These are phyloP conservation scores for Apostichopus californicus DNA, from an alignment of 35 echinoderm and acorn worm genomes.

Conservation along the genomic window DNA sequence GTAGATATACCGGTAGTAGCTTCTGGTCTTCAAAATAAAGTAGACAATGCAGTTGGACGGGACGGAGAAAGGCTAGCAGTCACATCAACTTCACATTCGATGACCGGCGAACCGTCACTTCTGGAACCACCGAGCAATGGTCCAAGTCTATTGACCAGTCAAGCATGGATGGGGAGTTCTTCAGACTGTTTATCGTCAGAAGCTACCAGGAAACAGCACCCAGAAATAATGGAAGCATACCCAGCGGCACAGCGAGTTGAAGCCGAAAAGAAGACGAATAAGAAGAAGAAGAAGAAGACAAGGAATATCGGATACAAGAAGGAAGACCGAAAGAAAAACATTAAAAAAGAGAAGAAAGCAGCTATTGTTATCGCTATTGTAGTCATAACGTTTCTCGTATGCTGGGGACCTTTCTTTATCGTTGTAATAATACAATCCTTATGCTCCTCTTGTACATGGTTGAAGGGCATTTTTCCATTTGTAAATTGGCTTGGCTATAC, in stretches of 20 bases:
- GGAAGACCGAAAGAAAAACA: constrained; percentile 28
- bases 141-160: background rate
- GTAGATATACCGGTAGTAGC: too few relatives aligned
- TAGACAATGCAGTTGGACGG: background rate
- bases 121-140: background rate
- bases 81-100: background rate
- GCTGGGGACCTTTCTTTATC: constrained; percentile 90
- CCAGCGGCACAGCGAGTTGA: background rate
- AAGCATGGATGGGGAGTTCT: too few relatives aligned
- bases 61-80: background rate
- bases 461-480: constrained; percentile 50
- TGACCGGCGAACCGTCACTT: background rate
- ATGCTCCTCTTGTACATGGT: constrained; percentile 49
- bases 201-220: background rate
- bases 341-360: constrained; percentile 66
- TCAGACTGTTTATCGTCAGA: background rate
- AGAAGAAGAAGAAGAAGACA: too few relatives aligned
- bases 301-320: background rate
- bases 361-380: constrained; percentile 73
- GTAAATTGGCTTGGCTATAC: constrained; percentile 85
- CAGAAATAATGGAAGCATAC: background rate
- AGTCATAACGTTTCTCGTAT: constrained; percentile 77
- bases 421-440: constrained; percentile 39
- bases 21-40: background rate
- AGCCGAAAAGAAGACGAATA: background rate